phyloP scores from a whole-genome alignment of 2,797 vertebrate species.

The Linurgus olivaceus region DNA sequence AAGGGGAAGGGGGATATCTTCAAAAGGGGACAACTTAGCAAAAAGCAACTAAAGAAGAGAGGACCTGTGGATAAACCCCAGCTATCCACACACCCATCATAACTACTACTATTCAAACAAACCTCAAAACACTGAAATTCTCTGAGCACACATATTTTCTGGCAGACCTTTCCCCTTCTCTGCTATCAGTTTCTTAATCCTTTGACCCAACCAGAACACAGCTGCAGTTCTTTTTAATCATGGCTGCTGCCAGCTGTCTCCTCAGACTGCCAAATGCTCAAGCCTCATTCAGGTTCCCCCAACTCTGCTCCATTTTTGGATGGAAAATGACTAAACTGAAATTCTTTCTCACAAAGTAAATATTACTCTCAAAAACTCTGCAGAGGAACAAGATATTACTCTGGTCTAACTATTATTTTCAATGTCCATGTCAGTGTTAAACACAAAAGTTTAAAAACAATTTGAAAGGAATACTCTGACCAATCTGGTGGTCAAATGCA shows the following conservation, averaged over 20 bases:
- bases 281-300: background rate
- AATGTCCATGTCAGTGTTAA: background rate
- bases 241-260: background rate
- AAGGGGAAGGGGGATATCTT: background rate
- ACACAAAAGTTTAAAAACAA: background rate
- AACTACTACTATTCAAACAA: background rate
- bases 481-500: background rate
- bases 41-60: background rate
- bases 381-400: background rate
- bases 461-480: background rate
- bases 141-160: background rate
- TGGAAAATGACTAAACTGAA: background rate
- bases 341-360: background rate
- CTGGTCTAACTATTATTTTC: background rate
- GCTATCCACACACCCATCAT: background rate
- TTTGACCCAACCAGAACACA: background rate
- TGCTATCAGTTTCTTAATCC: background rate
- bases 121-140: background rate
- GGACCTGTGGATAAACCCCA: background rate
- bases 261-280: background rate
- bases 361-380: background rate
- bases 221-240: slow-evolving; percentile 15
- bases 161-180: background rate
- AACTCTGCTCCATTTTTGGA: background rate
- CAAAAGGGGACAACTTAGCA: background rate